Evolutionary conservation across 2,888 invertebrate genomes (phyloP).

Genomic region (Alviniconcha strummeri): DNA sequence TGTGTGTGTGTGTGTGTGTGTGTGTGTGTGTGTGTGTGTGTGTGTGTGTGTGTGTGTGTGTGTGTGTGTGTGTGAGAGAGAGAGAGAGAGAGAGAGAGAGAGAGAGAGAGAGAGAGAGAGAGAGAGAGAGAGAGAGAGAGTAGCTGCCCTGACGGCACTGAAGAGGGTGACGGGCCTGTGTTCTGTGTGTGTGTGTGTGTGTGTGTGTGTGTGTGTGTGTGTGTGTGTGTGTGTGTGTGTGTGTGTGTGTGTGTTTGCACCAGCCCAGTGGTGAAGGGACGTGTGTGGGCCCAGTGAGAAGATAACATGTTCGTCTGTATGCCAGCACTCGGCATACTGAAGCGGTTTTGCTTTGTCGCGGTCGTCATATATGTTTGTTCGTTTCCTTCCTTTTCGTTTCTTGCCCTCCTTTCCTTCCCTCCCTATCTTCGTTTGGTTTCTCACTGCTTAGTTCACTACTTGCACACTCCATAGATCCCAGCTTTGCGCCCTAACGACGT

Average conservation of each 20-base stretch:
- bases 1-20: background rate
- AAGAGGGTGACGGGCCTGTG: conserved; percentile 67
- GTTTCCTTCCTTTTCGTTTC: background rate
- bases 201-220: background rate
- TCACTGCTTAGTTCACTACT: background rate
- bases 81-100: background rate
- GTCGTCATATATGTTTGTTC: background rate
- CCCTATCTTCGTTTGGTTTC: background rate
- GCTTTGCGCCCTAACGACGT: too few species aligned
- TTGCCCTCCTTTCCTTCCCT: background rate
- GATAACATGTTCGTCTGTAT: too few species aligned
- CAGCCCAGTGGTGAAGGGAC: too few species aligned
- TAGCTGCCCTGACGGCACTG: conserved; percentile 62
- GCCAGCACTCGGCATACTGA: background rate
- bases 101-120: background rate
- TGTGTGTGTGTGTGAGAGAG: background rate
- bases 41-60: background rate
- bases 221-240: background rate
- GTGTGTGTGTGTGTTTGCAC: background rate
- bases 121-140: background rate
- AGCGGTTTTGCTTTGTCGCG: background rate
- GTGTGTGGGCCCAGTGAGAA: background rate
- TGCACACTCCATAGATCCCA: background rate
- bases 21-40: background rate
- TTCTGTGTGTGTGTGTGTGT: background rate